These are phyloP conservation scores for Phortica okadai DNA, from an alignment of 2,888 invertebrate species.

Conservation along the genomic window DNA sequence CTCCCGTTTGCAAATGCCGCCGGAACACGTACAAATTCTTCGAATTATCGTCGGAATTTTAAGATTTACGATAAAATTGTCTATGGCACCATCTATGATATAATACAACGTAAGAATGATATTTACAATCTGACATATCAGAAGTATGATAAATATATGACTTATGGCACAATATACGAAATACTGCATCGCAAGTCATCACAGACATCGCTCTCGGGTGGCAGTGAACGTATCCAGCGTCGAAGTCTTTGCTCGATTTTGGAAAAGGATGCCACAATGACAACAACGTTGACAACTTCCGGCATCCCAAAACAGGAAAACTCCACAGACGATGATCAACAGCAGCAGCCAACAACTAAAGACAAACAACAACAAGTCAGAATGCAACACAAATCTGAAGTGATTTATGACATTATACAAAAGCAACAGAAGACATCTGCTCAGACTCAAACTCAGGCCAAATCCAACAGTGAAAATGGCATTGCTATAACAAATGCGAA, in stretches of 20 bases:
- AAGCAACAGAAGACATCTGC: slow-evolving; percentile 51
- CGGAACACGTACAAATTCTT: slow-evolving; percentile 39
- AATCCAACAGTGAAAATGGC: slow-evolving; percentile 38
- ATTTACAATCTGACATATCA: slow-evolving; percentile 74
- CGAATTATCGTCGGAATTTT: slow-evolving; percentile 72
- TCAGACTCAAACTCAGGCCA: slow-evolving; percentile 17
- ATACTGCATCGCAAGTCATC: slow-evolving; percentile 75
- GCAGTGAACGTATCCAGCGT: slow-evolving; percentile 70
- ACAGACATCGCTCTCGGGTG: slow-evolving; percentile 53
- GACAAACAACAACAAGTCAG: slow-evolving; percentile 40
- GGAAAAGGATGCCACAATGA: slow-evolving; percentile 53
- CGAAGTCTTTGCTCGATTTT: slow-evolving; percentile 73
- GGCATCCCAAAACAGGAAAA: slow-evolving; percentile 40
- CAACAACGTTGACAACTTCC: slow-evolving; percentile 9
- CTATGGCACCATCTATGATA: slow-evolving; percentile 77
- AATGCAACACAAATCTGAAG: slow-evolving; percentile 64
- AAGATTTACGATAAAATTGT: slow-evolving; percentile 76
- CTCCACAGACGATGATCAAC: slow-evolving; percentile 22
- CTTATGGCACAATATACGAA: slow-evolving; percentile 77
- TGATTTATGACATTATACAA: slow-evolving; percentile 76
- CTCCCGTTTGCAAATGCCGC: slow-evolving; percentile 41
- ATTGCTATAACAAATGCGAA: slow-evolving; percentile 36
- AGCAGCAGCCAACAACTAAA: slow-evolving; percentile 36
- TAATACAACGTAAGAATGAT: slow-evolving; percentile 76
- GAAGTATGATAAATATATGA: slow-evolving; percentile 77